phyloP scores from a whole-genome alignment of 2,113 vertebrate species.

The Zapornia atra region DNA sequence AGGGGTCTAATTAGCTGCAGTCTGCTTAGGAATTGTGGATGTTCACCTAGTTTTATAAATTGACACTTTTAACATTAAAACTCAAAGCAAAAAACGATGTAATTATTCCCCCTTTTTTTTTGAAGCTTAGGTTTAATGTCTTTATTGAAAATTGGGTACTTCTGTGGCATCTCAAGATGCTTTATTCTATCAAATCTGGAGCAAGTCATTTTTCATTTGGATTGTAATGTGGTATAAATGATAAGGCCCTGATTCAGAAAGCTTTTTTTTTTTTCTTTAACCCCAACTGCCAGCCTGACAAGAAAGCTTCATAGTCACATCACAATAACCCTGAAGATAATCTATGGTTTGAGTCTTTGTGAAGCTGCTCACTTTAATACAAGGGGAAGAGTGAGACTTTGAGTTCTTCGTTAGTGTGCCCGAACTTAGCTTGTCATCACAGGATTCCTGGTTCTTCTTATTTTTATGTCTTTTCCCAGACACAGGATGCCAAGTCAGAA shows the following conservation, averaged over 20 bases:
- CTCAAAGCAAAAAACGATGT: conserved; percentile 71
- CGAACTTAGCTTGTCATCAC: background rate
- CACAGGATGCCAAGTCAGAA: background rate
- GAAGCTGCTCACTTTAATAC: background rate
- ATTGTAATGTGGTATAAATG: conserved; percentile 71
- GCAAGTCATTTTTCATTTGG: conserved; percentile 71
- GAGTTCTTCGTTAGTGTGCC: conserved; percentile 2
- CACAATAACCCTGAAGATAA: conserved; percentile 69
- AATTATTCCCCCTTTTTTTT: conserved; percentile 72
- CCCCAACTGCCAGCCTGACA: background rate
- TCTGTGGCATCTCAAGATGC: conserved; percentile 70
- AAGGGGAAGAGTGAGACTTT: conserved; percentile 6
- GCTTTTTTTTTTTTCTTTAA: background rate
- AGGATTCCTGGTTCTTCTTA: conserved; percentile 3
- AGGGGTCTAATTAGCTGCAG: conserved; percentile 72
- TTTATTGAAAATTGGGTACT: conserved; percentile 68
- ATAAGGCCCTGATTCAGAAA: conserved; percentile 67
- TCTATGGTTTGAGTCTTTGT: conserved; percentile 52
- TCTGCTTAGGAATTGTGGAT: conserved; percentile 65
- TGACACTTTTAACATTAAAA: conserved; percentile 73
- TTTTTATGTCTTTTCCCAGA: background rate
- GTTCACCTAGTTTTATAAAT: conserved; percentile 76
- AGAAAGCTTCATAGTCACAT: conserved; percentile 47
- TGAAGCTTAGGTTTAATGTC: conserved; percentile 73
- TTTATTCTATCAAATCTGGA: conserved; percentile 72